Evolutionary conservation across 1,140 invertebrate genomes (phyloP), one percentile per base, ranked within the genome.

Genomic region (Bradynema listronoti): DNA sequence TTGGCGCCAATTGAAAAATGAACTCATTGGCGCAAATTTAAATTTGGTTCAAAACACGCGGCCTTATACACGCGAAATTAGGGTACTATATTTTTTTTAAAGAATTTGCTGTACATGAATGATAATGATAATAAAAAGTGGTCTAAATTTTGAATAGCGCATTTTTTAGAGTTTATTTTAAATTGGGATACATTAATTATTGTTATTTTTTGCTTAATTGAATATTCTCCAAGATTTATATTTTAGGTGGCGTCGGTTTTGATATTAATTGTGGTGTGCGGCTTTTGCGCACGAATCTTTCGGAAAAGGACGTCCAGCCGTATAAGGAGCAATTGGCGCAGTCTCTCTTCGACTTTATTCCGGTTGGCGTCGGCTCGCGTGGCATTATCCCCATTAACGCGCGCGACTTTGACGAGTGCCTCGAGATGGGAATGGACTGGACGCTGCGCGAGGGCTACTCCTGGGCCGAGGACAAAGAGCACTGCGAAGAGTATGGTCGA

Each of bases 341-440:
- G 82, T 90, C 89, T 69, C 83, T 99, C 67, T 99, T 99, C 83
- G 93, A 99, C 84, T 94, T 99, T 73, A 99, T 99, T 78, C 95
- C 95, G 27, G 95, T 99, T 6, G 94, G 94, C 45, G 93, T 99
- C 16, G 94, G 82, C 5, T 95, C 91, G 0, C 96, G 96, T 82
- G 94, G 94, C 66, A 95, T 98, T 49, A 98, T 99, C 77, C 94
- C 94, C 9, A 98, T 99, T 90, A 93, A 88, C 81, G 90, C 91
- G 0, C 56, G 81, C 65, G 92, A 97, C 81, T 82, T 99, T 71
- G 93, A 98, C 79, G 93, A 98, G 83, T 92, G 92, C 7, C 81
- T 99, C 30, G 95, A 99, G 84, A 98, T 99, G 94, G 95, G 95
- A 5, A 94, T 99, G 89, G 95, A 99, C 80, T 99, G 95, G 95